Base-by-base conservation (phyloP, 1,140 invertebrate species). In the Ceratina calcarata region DNA sequence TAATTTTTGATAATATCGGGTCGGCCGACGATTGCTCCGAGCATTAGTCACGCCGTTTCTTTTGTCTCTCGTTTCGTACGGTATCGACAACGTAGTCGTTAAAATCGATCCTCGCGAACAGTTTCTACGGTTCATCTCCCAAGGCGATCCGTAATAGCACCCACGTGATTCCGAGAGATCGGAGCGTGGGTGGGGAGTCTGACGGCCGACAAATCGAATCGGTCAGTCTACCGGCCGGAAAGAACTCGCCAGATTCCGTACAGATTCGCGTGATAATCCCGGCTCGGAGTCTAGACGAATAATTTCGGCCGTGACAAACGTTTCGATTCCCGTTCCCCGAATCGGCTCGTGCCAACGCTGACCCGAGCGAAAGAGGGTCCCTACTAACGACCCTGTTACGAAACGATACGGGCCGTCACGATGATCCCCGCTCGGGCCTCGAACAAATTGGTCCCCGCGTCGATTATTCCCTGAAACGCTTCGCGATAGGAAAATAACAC, bases 31-130 rank as follows among this genome's bases (percentile, higher is more conserved):
- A 82, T 83, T 69, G 81, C 58, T 65, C 13, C 60, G 24, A 49
- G 75, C 22, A 73, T 84, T 84, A 83, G 81, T 70, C 76, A 83
- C 81, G 76, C 69, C 24, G 58, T 79, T 71, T 55, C 75, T 79
- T 68, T 82, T 72, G 75, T 72, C 74, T 61, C 60, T 24, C 49
- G 22, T 81, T 62, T 65, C 13, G 20, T 27, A 6, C 16, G 20
- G 20, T 71, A 71, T 60, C 15, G 10, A 10, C 15, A 13, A 24
- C 82, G 64, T 45, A 20, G n/a, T 45, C 18, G 58, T 49, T 45
- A 49, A 45, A 27, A 76, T 67, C 53, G 51, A 18, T 58, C 53
- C 20, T n/a, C 37, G 53, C 65, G n/a, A n/a, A 24, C 6, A 45
- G n/a, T 32, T 66, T 53, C 55, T 20, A 51, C 58, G 32, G 15